Conservation (phyloP, 2,888 invertebrate genomes). For the Cactoblastis cactorum region DNA sequence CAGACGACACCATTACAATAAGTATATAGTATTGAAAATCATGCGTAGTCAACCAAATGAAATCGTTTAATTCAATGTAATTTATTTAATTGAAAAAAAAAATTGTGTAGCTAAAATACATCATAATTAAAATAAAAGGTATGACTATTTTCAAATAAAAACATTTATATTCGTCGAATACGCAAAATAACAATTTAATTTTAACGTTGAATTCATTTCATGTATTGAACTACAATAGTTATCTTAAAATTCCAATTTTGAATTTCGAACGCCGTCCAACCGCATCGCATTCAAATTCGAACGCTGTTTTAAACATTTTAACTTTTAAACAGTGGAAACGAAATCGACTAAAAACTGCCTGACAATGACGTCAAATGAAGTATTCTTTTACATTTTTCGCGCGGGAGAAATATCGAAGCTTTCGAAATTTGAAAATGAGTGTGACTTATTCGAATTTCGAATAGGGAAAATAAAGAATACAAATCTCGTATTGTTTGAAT, state of each 20-base stretch:
- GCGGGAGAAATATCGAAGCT: background rate
- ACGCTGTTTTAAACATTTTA: slow-evolving; percentile 11
- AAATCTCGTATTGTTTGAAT: background rate
- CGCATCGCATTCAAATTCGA: slow-evolving; percentile 7
- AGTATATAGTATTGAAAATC: no score
- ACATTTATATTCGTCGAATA: background rate
- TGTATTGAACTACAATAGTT: background rate
- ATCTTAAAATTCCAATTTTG: background rate
- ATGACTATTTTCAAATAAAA: background rate
- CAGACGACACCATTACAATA: no score
- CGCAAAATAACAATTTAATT: background rate
- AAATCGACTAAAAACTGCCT: slow-evolving; percentile 32
- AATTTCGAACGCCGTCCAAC: background rate
- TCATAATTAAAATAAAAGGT: no score
- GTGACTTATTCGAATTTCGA: background rate
- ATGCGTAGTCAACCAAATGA: no score
- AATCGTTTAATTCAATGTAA: no score
- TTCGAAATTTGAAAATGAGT: background rate
- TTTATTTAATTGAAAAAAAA: no score
- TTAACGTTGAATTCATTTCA: background rate
- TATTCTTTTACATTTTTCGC: background rate
- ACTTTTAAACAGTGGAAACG: slow-evolving; percentile 8
- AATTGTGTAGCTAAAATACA: no score
- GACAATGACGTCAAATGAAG: slow-evolving; percentile 39
- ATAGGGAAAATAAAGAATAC: background rate